Evolutionary conservation across 2,797 vertebrate genomes (phyloP).

Genomic region (Sebastolobus altivelis): DNA sequence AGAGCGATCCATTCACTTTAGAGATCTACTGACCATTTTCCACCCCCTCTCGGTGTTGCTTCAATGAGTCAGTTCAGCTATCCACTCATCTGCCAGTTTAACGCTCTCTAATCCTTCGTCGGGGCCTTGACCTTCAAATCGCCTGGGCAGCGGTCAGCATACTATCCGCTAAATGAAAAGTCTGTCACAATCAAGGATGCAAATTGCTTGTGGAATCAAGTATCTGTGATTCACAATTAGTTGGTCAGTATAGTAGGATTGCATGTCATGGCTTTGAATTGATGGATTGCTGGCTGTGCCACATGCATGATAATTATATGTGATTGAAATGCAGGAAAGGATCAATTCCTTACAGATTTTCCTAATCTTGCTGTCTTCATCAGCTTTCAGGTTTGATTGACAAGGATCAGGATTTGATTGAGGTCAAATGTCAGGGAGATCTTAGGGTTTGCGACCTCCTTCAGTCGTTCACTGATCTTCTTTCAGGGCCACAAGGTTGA

Average conservation of each 20-base stretch:
- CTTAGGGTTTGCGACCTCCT: neutral
- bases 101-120: constrained; percentile 65
- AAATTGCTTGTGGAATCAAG: constrained; percentile 37
- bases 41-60: constrained; percentile 21
- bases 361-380: constrained; percentile 42
- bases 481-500: constrained; percentile 10
- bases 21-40: constrained; percentile 45
- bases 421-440: constrained; percentile 33
- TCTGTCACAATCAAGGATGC: constrained; percentile 50
- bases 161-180: constrained; percentile 56
- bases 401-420: constrained; percentile 31
- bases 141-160: constrained; percentile 45
- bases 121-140: constrained; percentile 69
- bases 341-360: constrained; percentile 29
- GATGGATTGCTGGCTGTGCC: neutral
- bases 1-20: constrained; percentile 50
- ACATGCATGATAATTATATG: neutral
- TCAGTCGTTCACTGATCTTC: constrained; percentile 22
- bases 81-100: constrained; percentile 62
- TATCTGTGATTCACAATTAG: constrained; percentile 15
- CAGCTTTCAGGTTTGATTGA: constrained; percentile 29
- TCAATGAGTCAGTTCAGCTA: constrained; percentile 45
- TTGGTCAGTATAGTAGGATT: neutral
- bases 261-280: neutral
- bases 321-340: constrained; percentile 37